phyloP scores from a whole-genome alignment of 2,888 invertebrate species.

The Sphecodes monilicornis region DNA sequence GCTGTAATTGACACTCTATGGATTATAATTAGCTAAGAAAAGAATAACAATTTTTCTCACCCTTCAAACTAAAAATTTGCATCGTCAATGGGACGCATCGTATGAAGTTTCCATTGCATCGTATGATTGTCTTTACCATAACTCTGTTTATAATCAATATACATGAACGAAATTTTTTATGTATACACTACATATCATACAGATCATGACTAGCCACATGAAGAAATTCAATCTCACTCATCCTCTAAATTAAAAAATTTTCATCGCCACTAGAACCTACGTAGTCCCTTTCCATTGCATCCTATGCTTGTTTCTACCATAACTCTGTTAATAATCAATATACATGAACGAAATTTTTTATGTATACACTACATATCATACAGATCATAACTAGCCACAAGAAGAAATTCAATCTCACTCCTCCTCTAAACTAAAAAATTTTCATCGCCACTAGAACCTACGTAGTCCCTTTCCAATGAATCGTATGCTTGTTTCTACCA shows the following conservation, averaged over 20 bases:
- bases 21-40: too few relatives aligned
- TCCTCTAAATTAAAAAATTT: neutral
- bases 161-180: neutral
- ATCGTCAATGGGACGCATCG: too few relatives aligned
- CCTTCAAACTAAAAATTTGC: too few relatives aligned
- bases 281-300: too few relatives aligned
- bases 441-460: neutral
- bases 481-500: neutral
- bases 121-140: neutral
- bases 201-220: neutral
- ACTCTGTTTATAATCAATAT: neutral
- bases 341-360: neutral
- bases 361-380: neutral
- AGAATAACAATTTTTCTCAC: too few relatives aligned
- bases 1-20: too few relatives aligned
- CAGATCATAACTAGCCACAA: neutral
- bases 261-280: neutral
- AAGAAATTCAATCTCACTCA: neutral
- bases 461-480: too few relatives aligned
- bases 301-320: neutral
- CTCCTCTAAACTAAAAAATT: neutral
- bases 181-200: neutral
- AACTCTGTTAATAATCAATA: neutral
- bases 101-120: too few relatives aligned
- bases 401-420: neutral